Base-by-base conservation (phyloP, 1,140 invertebrate genomes). In the Saccostrea glomerata region DNA sequence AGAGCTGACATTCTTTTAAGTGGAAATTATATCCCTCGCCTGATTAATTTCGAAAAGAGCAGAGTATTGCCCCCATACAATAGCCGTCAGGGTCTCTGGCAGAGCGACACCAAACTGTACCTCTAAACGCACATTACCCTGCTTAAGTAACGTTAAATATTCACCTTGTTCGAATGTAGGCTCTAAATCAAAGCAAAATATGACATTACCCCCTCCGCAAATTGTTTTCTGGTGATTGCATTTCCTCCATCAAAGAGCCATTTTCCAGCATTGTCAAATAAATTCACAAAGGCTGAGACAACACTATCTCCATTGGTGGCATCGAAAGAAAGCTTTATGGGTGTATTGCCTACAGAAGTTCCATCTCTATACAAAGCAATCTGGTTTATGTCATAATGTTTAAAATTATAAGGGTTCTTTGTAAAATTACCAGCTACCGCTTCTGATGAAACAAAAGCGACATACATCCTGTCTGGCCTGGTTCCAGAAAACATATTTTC, bases 11-110 rank as follows among this genome's bases (percentile, higher is more conserved):
- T 82, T 6, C 0, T 25, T 82, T 55, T 11, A 84, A 4, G 15
- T 17, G 47, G 30, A 6, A 3, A 47, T 47, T 23, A 86, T 87
- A 55, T 88, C 86, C 47, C 86, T 70, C n/a, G 85, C 88, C 17
- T 83, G 36, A 58, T 88, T 89, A 20, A 87, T 89, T 84, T 90
- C 86, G n/a, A 91, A 88, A 63, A 85, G 89, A 9, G 73, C 84
- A 20, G 86, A 82, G 77, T 87, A 87, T 85, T 91, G 70, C 0
- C 83, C 86, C 60, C 88, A 89, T 0, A 89, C 73, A n/a, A 89
- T 88, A 15, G 83, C 87, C 30, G 55, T 87, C 20, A 82, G 63
- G 15, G 88, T 58, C 54, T 89, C 70, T 82, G 60, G 23, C n/a
- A 88, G 66, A 4, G 87, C 56, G 12, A 11, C 82, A 17, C 70